Evolutionary conservation across 2,888 invertebrate genomes (phyloP).

Genomic region (Baccha elongata): DNA sequence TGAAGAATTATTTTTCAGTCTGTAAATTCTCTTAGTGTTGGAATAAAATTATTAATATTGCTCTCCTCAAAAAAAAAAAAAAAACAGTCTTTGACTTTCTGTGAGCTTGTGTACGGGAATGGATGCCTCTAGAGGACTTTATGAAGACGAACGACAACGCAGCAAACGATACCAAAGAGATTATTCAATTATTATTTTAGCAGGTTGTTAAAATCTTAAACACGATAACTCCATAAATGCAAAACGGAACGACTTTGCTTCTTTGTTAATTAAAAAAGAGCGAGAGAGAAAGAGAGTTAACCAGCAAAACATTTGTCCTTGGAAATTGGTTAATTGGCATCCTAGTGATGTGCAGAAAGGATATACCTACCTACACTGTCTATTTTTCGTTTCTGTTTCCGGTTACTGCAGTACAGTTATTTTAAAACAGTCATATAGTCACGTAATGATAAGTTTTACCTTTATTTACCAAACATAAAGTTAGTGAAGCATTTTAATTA

Average conservation of each 20-base stretch:
- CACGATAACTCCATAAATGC: conserved; percentile 59
- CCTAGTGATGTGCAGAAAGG: neutral
- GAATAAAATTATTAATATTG: conserved; percentile 41
- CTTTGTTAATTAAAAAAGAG: conserved; percentile 47
- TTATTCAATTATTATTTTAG: conserved; percentile 58
- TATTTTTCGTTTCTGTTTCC: too few species aligned
- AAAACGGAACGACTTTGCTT: conserved; percentile 30
- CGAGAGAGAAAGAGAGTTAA: neutral
- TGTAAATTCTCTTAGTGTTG: conserved; percentile 8
- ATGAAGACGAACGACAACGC: conserved; percentile 6
- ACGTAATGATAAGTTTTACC: too few species aligned
- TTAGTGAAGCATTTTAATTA: too few species aligned
- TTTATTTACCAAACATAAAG: too few species aligned
- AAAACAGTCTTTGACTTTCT: neutral
- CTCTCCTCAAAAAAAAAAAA: neutral
- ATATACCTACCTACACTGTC: too few species aligned
- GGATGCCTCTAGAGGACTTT: conserved; percentile 19
- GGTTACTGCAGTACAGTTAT: too few species aligned
- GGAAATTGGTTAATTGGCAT: neutral
- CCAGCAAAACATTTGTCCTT: conserved; percentile 25
- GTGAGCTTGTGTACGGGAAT: neutral
- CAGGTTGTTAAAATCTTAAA: conserved; percentile 61
- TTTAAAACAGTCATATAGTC: too few species aligned
- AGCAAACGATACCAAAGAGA: conserved; percentile 22
- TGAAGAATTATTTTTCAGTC: conserved; percentile 5